Evolutionary conservation across 2,113 vertebrate genomes (phyloP), one percentile per base, ranked within the genome.

Genomic region (Saiga tatarica): DNA sequence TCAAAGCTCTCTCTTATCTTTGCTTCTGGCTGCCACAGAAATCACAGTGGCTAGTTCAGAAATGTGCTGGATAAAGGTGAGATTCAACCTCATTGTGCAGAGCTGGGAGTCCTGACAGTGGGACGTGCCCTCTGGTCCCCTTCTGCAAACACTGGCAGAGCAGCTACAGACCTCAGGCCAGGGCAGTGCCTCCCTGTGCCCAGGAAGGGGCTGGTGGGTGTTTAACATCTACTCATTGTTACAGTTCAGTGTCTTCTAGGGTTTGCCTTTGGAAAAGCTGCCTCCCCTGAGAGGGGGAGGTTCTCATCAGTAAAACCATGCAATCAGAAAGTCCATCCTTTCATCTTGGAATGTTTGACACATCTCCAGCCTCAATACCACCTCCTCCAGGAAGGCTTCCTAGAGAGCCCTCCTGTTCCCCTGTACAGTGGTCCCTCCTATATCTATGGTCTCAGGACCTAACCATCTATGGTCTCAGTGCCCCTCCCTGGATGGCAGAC

Each of bases 41-140:
- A 3, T 30, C 5, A 1, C n/a, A 52, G 60, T 0, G 23, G 5
- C 4, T 6, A 14, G 62, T 78, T 45, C 45, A 17, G 50, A 47
- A 26, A 45, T 1, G 3, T 9, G 79, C 2, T 14, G 16, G 23
- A 36, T 1, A 11, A 30, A 8, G 1, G 23, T 7, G 3, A 1
- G n/a, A 33, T 45, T 26, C 47, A 7, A 25, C 23, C 26, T 23
- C 12, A 5, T 3, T 1, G 1, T 7, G 28, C 16, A 4, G 50
- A 28, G 23, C 9, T 55, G 6, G 39, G 19, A 53, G 23, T 36
- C 53, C 26, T 10, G 13, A 7, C 53, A 28, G 52, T 4, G 2
- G 78, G n/a, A 64, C 14, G 8, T 33, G 60, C 47, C 60, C 28
- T 4, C 71, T 5, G 0, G 23, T 6, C 52, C 17, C 4, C 0